phyloP scores from a whole-genome alignment of 2,888 invertebrate species.

The Glomeris marginata region DNA sequence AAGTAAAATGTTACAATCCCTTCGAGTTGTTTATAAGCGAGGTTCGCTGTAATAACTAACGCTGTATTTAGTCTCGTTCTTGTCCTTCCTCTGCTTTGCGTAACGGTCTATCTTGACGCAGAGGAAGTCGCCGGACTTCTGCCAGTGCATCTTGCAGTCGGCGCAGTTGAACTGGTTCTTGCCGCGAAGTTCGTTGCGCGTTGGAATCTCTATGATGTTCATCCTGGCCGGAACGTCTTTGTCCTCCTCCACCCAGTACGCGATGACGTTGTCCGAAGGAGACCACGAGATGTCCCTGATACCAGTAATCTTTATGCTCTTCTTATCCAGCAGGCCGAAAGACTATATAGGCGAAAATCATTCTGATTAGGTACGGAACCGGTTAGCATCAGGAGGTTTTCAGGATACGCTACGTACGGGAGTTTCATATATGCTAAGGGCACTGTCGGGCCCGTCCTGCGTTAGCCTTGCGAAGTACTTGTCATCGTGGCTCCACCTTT shows the following conservation, averaged over 20 bases:
- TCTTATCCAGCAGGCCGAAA: slow-evolving; percentile 84
- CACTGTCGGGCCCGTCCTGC: slow-evolving; percentile 40
- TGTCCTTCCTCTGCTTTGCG: slow-evolving; percentile 68
- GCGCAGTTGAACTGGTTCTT: slow-evolving; percentile 97
- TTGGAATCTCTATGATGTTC: slow-evolving; percentile 80
- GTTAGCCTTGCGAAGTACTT: slow-evolving; percentile 83
- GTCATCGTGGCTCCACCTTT: slow-evolving; percentile 82
- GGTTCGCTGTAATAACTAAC: slow-evolving; percentile 31
- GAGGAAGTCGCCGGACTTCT: slow-evolving; percentile 91
- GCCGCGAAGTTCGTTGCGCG: slow-evolving; percentile 67
- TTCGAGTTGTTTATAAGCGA: neutral
- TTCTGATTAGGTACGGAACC: too few relatives aligned
- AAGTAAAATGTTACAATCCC: neutral
- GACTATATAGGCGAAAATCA: too few relatives aligned
- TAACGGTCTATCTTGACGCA: slow-evolving; percentile 88
- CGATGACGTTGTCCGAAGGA: slow-evolving; percentile 86
- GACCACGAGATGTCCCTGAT: slow-evolving; percentile 92
- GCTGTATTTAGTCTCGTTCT: slow-evolving; percentile 76
- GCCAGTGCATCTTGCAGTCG: slow-evolving; percentile 98
- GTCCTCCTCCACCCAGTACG: slow-evolving; percentile 97
- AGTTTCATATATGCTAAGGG: slow-evolving; percentile 86
- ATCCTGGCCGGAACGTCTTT: slow-evolving; percentile 93
- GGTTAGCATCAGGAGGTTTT: too few relatives aligned
- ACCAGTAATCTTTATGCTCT: slow-evolving; percentile 60
- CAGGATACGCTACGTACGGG: too few relatives aligned